Base-by-base conservation (phyloP, 2,113 vertebrate genomes). In the Mesembrinibis cayennensis region DNA sequence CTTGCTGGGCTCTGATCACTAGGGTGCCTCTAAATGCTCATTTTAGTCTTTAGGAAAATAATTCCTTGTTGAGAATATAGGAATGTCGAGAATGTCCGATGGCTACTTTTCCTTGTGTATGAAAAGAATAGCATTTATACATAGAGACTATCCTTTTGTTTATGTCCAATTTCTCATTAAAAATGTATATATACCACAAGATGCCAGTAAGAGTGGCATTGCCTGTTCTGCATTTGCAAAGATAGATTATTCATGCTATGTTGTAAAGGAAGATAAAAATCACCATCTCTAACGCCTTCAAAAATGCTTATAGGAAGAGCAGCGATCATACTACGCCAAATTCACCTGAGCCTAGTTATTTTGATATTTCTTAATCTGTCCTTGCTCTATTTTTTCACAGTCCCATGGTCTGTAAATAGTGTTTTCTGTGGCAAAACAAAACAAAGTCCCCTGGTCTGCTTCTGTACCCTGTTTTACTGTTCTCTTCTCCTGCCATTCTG, bases 241-340 rank as follows among this genome's bases (percentile, higher is more conserved):
- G 47, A 50, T 14, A 76, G 27, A 89, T 89, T 77, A 55, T 61
- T 50, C 26, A 22, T 52, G 36, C 16, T 92, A 34, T 13, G 10
- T 56, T 91, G 65, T n/a, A 82, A 82, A 95, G 61, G 22, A 65
- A 87, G 65, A 59, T 56, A 84, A 84, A 96, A 92, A 44, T 84
- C 56, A 38, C 62, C 36, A 52, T 65, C 56, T 50, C 63, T 56
- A 74, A 74, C n/a, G 87, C 20, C 47, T 82, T 72, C 2, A 72
- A 65, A 86, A 82, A 34, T 20, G 30, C 25, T 61, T 66, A 3
- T 10, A 63, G 56, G 34, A 65, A 70, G 30, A 87, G 56, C 17
- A 56, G 8, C 13, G 61, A 26, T 72, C 65, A 79, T 78, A 23
- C 27, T 53, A 5, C 38, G 61, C 67, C 40, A 89, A 87, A 89